Evolutionary conservation across 2,797 vertebrate species (phyloP), one percentile per base, ranked within the genome.

Genomic region (Acestrorhynchus altus): DNA sequence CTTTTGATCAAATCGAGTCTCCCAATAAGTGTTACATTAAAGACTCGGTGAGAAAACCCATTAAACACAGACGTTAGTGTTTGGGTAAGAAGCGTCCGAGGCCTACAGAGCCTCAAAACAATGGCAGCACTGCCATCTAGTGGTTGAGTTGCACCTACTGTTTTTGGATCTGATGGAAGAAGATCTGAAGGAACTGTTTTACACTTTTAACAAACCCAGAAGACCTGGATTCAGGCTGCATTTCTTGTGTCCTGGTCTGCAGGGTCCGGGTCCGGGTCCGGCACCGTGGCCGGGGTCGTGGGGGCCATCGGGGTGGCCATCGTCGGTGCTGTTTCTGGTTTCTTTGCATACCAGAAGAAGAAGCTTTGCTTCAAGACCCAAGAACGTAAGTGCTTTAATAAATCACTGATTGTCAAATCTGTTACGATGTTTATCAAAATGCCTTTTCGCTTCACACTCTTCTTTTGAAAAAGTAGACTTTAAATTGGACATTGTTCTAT

Each of bases 291-390:
- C 1, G 96, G 91, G 28, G 91, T 97, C 78, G 63, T 98, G 52
- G 87, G 90, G 39, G 90, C 89, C 0, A 79, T 98, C 0, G 87
- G 79, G 1, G 91, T 94, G 39, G 92, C 95, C 44, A 81, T 93
- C 28, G 87, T 92, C 9, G 96, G 91, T 8, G 94, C 94, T 0
- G 82, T 93, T 0, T 81, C 87, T 2, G 95, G 94, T 82, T 98
- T 95, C 84, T 92, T 95, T 74, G 90, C 95, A 79, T 96, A 97
- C 79, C 94, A 95, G 88, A 96, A 95, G 89, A 98, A 96, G 89
- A 96, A 96, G 71, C 85, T 97, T n/a, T 98, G 97, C 88, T 98
- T 98, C 89, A 95, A 92, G 78, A 85, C 86, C n/a, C 90, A 89
- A 77, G 89, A 88, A 0, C 94, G 96, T 97, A 89, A 40, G 78